Conservation (phyloP, 2,888 invertebrate species). For the Philhelius pedissequus region DNA sequence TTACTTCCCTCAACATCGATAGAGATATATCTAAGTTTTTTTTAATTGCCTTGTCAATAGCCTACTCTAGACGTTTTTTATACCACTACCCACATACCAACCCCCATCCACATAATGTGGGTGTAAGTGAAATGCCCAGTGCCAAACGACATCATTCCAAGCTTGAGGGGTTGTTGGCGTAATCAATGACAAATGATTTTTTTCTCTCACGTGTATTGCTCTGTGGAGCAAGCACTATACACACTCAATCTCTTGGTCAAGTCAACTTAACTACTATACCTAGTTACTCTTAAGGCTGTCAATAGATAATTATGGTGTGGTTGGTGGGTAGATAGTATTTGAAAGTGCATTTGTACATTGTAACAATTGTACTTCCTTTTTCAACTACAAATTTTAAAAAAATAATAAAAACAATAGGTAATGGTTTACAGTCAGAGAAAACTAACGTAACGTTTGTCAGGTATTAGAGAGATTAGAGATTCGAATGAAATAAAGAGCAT, state of each 20-base stretch:
- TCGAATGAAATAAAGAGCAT: too few relatives aligned
- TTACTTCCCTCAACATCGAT: background rate
- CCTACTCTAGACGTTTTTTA: background rate
- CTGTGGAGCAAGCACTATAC: conserved; percentile 31
- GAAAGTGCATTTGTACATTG: too few relatives aligned
- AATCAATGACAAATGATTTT: conserved; percentile 43
- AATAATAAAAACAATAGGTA: too few relatives aligned
- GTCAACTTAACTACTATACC: background rate
- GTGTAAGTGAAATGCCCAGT: background rate
- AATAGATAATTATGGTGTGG: background rate
- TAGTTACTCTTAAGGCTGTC: too few relatives aligned
- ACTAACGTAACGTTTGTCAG: too few relatives aligned
- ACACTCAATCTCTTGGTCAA: conserved; percentile 8
- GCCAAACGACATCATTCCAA: background rate
- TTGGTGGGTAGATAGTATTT: background rate
- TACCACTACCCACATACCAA: too few relatives aligned
- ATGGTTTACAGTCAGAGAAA: too few relatives aligned
- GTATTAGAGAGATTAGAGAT: too few relatives aligned
- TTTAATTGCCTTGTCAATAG: conserved; percentile 9
- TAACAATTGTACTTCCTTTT: too few relatives aligned
- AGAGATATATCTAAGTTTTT: background rate
- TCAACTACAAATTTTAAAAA: too few relatives aligned
- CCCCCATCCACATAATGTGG: background rate
- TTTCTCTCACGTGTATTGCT: conserved; percentile 55
- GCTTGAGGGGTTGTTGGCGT: conserved; percentile 19